Conservation (phyloP, 2,113 vertebrate genomes). For the Oryzias celebensis region DNA sequence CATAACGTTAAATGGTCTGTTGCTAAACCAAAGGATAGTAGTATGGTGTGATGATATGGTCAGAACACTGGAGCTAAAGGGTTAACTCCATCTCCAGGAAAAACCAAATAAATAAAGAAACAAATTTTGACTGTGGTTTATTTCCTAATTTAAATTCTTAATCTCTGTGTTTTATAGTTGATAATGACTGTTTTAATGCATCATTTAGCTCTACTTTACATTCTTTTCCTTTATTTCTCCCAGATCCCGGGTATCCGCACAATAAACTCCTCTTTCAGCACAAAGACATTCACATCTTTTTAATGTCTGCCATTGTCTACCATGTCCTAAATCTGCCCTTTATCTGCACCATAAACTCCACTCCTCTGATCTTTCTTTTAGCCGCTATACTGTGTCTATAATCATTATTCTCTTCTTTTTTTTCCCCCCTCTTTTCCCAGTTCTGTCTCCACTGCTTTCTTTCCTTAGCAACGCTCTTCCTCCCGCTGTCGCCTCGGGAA, state of each 20-base stretch:
- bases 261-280: slow-evolving; percentile 12
- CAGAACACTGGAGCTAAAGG: too few relatives aligned
- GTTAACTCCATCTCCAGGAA: too few relatives aligned
- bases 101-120: too few relatives aligned
- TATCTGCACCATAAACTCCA: slow-evolving; percentile 50
- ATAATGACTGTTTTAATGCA: too few relatives aligned
- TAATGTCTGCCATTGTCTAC: slow-evolving; percentile 21
- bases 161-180: too few relatives aligned
- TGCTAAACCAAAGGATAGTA: too few relatives aligned
- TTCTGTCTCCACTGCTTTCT: slow-evolving; percentile 46
- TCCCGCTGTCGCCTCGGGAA: slow-evolving; percentile 56
- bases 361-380: slow-evolving; percentile 44
- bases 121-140: too few relatives aligned
- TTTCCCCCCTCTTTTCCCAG: slow-evolving; percentile 59
- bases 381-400: slow-evolving; percentile 35
- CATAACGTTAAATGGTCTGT: too few relatives aligned
- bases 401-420: slow-evolving; percentile 46
- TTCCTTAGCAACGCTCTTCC: slow-evolving; percentile 12
- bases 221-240: neutral
- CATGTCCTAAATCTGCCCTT: slow-evolving; percentile 22
- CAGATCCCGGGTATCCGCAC: slow-evolving; percentile 1
- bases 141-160: too few relatives aligned
- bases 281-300: slow-evolving; percentile 32
- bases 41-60: too few relatives aligned
- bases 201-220: too few relatives aligned